Base-by-base conservation (phyloP, 1,140 invertebrate genomes). In the Drosophila miranda region DNA sequence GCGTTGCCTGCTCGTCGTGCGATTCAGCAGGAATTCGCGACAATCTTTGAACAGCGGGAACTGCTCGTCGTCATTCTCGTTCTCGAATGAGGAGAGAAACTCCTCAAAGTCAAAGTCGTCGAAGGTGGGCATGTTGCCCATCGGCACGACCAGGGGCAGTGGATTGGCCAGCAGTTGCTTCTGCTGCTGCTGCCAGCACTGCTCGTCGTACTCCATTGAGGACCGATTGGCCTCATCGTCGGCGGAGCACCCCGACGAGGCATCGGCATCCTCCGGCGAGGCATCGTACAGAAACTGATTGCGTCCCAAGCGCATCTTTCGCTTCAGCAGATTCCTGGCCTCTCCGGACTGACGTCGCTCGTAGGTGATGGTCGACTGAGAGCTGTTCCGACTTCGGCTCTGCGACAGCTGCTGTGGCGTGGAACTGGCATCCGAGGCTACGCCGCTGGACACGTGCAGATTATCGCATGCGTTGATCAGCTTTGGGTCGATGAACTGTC, bases 101-200 rank as follows among this genome's bases (percentile, higher is more conserved):
- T 93, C 92, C 72, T 93, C 93, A 67, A 93, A 92, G 60, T 91
- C 89, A 69, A 91, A 90, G 56, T 91, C 89, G 52, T 91, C 90
- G 45, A 91, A 90, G 13, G 81, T 78, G 11, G 89, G 83, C 61
- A 75, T 60, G 42, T 62, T 50, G 58, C 51, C 53, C 44, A 58
- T 75, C 34, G 81, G 53, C 62, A 75, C 58, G 23, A 53, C 55
- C 54, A 63, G 34, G 0, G 72, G 82, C 62, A 79, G 41, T 1
- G 75, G 68, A 60, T 63, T 69, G n/a, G 61, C 45, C 9, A 81
- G 57, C 46, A 83, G 57, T 6, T 84, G 80, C 56, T 89, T 81
- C 30, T 89, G 68, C 42, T 73, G 83, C 58, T 88, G 82, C 49
- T 87, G 78, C 82, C 83, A 89, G 61, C 72, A 79, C 46, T 88